Evolutionary conservation across 2,113 vertebrate species (phyloP), one percentile per base, ranked within the genome.

Genomic region (Fregata magnificens): DNA sequence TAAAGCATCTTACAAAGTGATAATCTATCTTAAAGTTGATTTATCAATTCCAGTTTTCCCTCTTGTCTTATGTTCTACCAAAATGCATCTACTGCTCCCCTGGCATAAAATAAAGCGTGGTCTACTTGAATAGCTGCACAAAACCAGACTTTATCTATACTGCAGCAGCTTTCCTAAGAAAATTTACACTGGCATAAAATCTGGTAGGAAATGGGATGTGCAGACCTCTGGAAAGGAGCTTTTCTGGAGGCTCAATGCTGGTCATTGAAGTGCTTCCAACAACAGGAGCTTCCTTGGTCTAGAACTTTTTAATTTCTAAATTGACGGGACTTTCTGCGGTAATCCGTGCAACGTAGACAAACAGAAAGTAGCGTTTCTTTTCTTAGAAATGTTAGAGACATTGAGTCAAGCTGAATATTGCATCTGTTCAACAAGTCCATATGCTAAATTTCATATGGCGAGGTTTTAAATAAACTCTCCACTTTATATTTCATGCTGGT

Each of bases 391-490:
- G 38, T 32, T 73, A 70, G 62, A 91, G 91, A 58, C 89, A 28
- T 52, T 13, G 78, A 80, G 78, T 85, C 82, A 66, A 82, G 87
- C 45, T 73, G 94, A 88, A 66, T 17, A 5, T 42, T 38, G 78
- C 91, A 89, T 93, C 94, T 87, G 94, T 73, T 95, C 62, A 13
- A 16, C 40, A 53, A 95, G 87, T 49, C 89, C 58, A 1, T 18
- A 78, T 3, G 38, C 89, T 71, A 13, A 38, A 77, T 73, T 85
- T 93, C 55, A 31, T 50, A 62, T 52, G 82, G 77, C 0, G 5
- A 45, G 38, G 15, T 63, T 96, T 91, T 79, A 95, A 91, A 96
- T 95, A 82, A 79, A 34, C 58, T 25, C 76, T 36, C 47, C 5
- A 0, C 67, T 74, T 81, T 20, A 5, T 76, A n/a, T 92, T 89